phyloP scores from a whole-genome alignment of 2,888 invertebrate species.

The Oasisia sp. region DNA sequence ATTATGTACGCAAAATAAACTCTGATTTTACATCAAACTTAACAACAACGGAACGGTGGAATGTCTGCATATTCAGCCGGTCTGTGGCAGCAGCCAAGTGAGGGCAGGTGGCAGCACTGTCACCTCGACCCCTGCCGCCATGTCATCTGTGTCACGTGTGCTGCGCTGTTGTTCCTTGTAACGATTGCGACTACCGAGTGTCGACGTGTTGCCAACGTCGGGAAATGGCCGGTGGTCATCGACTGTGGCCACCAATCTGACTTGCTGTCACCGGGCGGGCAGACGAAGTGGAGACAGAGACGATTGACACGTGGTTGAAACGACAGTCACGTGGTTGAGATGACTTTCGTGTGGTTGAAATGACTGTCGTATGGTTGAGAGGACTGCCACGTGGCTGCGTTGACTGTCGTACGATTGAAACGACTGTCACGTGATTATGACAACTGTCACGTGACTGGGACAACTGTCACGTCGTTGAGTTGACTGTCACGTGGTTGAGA shows the following conservation, averaged over 20 bases:
- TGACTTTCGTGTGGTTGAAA: no score
- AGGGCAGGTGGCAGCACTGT: neutral
- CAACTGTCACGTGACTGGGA: no score
- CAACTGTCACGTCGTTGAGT: no score
- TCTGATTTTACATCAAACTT: neutral
- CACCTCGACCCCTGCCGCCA: neutral
- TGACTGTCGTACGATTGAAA: no score
- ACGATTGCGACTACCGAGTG: neutral
- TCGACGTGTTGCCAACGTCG: neutral
- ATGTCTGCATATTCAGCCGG: neutral
- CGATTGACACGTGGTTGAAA: neutral
- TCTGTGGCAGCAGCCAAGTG: neutral
- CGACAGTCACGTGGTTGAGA: no score
- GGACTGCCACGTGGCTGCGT: no score
- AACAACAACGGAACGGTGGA: neutral
- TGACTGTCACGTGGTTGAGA: no score
- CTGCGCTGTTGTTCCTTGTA: neutral
- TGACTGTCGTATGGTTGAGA: no score
- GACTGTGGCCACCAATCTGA: neutral
- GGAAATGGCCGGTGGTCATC: neutral
- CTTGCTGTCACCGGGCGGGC: neutral
- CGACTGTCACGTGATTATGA: no score
- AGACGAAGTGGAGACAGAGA: neutral
- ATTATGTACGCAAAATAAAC: conserved; percentile 12
- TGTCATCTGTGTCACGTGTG: neutral